Evolutionary conservation across 2,113 vertebrate genomes (phyloP), one percentile per base, ranked within the genome.

Genomic region (Chionodraco myersi): DNA sequence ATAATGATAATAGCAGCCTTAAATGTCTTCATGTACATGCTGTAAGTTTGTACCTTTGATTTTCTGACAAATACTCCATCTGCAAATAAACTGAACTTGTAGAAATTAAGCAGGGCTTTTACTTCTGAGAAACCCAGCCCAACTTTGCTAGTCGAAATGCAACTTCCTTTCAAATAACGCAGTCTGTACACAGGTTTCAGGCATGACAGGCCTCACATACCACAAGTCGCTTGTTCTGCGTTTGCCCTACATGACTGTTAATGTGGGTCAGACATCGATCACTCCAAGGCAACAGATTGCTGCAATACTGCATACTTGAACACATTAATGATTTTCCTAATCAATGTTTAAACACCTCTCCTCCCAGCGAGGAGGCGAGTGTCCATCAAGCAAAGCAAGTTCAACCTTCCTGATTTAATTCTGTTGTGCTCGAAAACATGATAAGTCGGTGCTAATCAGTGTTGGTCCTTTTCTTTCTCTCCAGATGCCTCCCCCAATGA

Each of bases 281-380:
- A 75, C 69, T 87, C 83, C 52, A 63, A 79, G 80, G 83, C 81
- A 84, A 80, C 75, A 76, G 61, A 69, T 87, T 75, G 78, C 75
- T 56, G 74, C 81, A 80, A 80, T 83, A 65, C 64, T 74, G 86
- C 84, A 89, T 84, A 90, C 81, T 87, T 83, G 68, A 88, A 73
- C 73, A 84, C 79, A 90, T 88, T 84, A 88, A 88, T 62, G 86
- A 89, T 91, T 90, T 88, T 79, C 47, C 61, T 45, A 51, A 79
- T 84, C 86, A 73, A 84, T 87, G 45, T 71, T 90, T 83, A 84
- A 86, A 91, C 83, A 87, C 79, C 83, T 80, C 83, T 83, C 81
- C 76, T 83, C 79, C 76, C 74, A 57, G 63, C 6, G 69, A 90
- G 77, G 83, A 84, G 80, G 56, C 26, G 34, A 75, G 30, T 16